Evolutionary conservation across 2,888 invertebrate species (phyloP).

Genomic region (Pogonocherus hispidulus): DNA sequence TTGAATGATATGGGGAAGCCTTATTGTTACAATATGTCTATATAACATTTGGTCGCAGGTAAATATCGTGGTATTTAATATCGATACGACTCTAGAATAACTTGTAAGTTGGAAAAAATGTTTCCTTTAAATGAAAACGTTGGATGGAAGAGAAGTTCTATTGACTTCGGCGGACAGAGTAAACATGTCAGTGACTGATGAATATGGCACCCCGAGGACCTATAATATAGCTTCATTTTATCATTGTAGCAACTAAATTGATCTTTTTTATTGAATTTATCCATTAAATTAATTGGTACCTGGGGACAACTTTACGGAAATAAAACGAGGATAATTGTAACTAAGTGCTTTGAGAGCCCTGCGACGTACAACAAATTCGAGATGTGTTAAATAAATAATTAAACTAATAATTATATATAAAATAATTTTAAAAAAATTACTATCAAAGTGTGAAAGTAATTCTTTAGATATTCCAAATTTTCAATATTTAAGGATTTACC

Average conservation of each 20-base stretch:
- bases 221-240: neutral
- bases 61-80: too few relatives aligned
- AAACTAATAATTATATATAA: too few relatives aligned
- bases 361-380: too few relatives aligned
- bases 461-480: too few relatives aligned
- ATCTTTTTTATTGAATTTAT: conserved; percentile 3
- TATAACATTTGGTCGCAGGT: too few relatives aligned
- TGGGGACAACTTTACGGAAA: neutral
- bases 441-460: too few relatives aligned
- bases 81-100: too few relatives aligned
- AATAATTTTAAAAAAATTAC: too few relatives aligned
- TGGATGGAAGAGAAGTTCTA: neutral
- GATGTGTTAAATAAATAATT: too few relatives aligned
- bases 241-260: neutral
- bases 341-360: neutral
- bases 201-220: conserved; percentile 5
- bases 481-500: too few relatives aligned
- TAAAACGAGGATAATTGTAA: neutral
- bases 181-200: neutral
- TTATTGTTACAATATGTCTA: too few relatives aligned
- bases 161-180: neutral
- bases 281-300: neutral
- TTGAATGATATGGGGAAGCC: too few relatives aligned
- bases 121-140: neutral
- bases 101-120: neutral